Base-by-base conservation (phyloP, 1,140 invertebrate genomes). In the Zaprionus nigranus region DNA sequence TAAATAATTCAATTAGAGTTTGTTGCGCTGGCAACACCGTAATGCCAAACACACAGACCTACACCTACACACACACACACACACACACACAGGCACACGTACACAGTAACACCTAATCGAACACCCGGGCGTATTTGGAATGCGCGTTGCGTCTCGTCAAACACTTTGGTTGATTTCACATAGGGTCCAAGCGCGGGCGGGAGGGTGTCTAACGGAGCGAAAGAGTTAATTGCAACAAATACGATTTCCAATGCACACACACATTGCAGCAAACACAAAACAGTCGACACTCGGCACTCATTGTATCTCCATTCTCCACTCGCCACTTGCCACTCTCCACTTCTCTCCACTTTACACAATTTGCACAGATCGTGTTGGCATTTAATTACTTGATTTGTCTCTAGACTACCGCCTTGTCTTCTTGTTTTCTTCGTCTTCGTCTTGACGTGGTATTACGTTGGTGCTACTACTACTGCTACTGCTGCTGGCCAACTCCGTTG, bases 1-100 rank as follows among this genome's bases (percentile, higher is more conserved):
- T 83, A 75, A 75, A 75, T 60, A 79, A 86, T 72, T 87, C 67
- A 79, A 71, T 86, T 82, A 71, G 62, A 73, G 79, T 60, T 86
- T 82, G 82, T 75, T 58, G 72, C 54, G 82, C 76, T 82, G 82
- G 72, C 83, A 82, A 74, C 30, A 62, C 26, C 34, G 58, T 43
- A 46, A 38, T 2, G 13, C 58, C 30, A 34, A 34, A 34, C 30
- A 34, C 46, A 30, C 43, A 34, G 17, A 54, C 54, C 30, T 34
- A 9, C 9, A 11, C 30, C 30, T 9, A 63, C 59, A 34, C 40
- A 56, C 34, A 6, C 43, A 34, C 13, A 54, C 3, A 11, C 58
- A 22, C 1, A 30, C 28, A 28, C 61, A 53, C 13, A 46, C 20
- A 40, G 20, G 46, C 24, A 61, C 17, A 46, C 24, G 6, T 17